These are phyloP conservation scores for Pogoniulus pusillus DNA, from an alignment of 2,797 vertebrate genomes.

Conservation along the genomic window DNA sequence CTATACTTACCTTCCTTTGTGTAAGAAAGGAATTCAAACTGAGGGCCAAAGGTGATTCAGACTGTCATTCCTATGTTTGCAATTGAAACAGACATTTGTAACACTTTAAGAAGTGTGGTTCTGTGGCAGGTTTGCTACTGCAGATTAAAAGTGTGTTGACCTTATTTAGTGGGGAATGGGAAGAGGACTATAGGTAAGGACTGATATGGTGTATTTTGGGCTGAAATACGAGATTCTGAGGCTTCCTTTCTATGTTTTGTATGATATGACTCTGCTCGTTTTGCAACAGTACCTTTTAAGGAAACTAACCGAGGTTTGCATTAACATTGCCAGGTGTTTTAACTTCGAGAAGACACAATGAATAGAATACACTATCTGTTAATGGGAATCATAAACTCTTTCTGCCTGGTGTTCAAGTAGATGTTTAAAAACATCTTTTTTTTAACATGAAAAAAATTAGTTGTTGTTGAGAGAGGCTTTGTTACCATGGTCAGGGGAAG, in stretches of 20 bases:
- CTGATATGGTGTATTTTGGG: background rate
- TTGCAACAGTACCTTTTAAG: background rate
- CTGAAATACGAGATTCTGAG: background rate
- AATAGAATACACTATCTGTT: background rate
- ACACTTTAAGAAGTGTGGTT: background rate
- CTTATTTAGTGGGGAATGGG: background rate
- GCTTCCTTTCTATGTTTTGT: rapidly evolving
- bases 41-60: background rate
- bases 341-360: background rate
- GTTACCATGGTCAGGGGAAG: background rate
- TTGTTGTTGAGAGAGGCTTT: background rate
- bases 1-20: background rate
- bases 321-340: background rate
- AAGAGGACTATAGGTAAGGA: background rate
- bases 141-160: background rate
- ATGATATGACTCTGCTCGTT: background rate
- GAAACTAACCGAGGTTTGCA: background rate
- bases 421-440: background rate
- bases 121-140: background rate
- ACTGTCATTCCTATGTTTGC: background rate
- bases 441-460: background rate
- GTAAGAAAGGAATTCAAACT: background rate
- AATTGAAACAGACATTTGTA: rapidly evolving
- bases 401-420: background rate
- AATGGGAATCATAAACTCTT: background rate